Evolutionary conservation across 2,113 vertebrate genomes (phyloP).

Genomic region (Zosterops lateralis): DNA sequence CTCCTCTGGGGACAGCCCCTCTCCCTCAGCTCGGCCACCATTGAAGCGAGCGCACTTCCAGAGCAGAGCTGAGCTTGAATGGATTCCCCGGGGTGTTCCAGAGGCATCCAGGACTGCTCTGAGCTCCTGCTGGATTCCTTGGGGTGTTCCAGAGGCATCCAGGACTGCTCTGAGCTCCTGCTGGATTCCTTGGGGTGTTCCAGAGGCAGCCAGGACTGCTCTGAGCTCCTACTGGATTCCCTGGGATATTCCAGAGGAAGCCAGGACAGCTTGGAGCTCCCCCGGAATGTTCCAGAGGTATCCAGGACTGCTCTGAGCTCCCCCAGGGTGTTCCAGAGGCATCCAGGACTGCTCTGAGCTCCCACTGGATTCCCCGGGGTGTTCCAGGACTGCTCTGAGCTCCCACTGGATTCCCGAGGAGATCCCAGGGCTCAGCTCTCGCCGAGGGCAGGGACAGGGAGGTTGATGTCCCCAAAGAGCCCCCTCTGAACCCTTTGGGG

Average conservation of each 20-base stretch:
- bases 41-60: accelerated
- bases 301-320: not conserved
- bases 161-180: not conserved
- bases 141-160: not conserved
- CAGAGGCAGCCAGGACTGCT: not conserved
- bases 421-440: accelerated
- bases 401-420: not conserved
- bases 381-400: too few relatives aligned
- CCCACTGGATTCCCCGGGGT: too few relatives aligned
- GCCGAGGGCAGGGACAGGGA: accelerated
- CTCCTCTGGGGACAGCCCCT: not conserved
- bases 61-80: not conserved
- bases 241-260: accelerated
- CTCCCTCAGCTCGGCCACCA: not conserved
- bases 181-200: not conserved
- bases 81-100: not conserved
- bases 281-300: not conserved
- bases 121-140: not conserved
- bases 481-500: not conserved
- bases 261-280: not conserved
- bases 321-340: too few relatives aligned
- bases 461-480: not conserved
- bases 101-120: not conserved
- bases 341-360: too few relatives aligned
- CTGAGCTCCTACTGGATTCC: not conserved